Conservation (phyloP, 2,113 vertebrate genomes). For the Petromus typicus region DNA sequence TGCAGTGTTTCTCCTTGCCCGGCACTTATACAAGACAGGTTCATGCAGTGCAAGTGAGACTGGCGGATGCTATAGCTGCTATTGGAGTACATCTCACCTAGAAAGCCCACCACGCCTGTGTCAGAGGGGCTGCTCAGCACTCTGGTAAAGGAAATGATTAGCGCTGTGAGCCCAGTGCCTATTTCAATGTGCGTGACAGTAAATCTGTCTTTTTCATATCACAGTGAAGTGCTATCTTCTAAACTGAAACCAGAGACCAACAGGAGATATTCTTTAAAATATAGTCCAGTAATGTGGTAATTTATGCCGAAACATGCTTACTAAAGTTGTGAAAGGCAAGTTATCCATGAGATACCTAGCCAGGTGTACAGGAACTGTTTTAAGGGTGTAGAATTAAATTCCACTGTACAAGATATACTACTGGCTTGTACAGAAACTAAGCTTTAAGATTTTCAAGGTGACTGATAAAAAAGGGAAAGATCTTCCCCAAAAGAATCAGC, state of each 20-base stretch:
- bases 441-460: background rate
- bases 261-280: rapidly evolving
- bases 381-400: background rate
- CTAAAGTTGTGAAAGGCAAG: background rate
- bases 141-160: background rate
- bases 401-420: background rate
- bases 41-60: background rate
- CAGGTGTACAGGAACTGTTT: background rate
- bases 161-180: background rate
- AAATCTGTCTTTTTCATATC: background rate
- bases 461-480: background rate
- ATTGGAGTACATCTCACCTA: background rate
- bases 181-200: background rate
- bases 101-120: background rate
- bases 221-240: background rate
- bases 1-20: background rate
- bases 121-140: background rate
- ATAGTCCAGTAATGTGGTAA: background rate
- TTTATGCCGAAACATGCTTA: background rate
- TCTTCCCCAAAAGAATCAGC: background rate
- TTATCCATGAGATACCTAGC: background rate
- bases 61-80: background rate
- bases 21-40: background rate
- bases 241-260: background rate
- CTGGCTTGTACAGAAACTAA: background rate